Conservation (phyloP, 2,888 invertebrate species). For the Hecatera dysodea region DNA sequence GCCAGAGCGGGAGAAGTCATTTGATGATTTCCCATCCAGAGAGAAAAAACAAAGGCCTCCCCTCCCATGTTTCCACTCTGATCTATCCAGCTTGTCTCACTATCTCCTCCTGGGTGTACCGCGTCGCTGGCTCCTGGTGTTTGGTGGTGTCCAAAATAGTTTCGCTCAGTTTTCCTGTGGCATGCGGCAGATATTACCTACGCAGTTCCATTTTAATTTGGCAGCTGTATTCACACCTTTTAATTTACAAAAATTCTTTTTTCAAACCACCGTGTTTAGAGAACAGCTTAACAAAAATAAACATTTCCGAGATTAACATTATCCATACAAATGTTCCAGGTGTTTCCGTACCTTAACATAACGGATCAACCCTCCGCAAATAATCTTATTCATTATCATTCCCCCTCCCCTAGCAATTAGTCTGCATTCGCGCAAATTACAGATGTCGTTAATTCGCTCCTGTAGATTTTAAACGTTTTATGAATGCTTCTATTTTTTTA, state of each 20-base stretch:
- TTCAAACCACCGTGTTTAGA: background rate
- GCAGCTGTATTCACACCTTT: background rate
- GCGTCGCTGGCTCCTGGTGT: no score
- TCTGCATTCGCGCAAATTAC: constrained; percentile 46
- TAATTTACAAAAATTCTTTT: background rate
- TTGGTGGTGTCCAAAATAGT: no score
- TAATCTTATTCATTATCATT: constrained; percentile 51
- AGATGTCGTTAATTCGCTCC: constrained; percentile 30
- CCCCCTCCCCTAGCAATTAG: constrained; percentile 36
- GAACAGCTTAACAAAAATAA: constrained; percentile 2
- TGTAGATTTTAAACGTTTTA: constrained; percentile 20
- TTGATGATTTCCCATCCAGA: no score
- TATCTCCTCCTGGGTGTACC: no score
- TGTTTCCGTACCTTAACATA: constrained; percentile 36
- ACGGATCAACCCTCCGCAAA: constrained; percentile 29
- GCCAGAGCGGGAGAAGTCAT: no score
- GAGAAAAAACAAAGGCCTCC: no score
- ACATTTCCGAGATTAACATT: constrained; percentile 31
- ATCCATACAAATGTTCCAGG: constrained; percentile 31
- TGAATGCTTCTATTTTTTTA: constrained; percentile 12
- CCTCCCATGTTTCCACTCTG: no score
- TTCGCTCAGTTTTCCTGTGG: no score
- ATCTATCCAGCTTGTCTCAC: no score
- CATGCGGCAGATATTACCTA: no score
- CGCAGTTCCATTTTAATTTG: no score